Base-by-base conservation (phyloP, 2,888 invertebrate species). In the Orthosia gracilis region DNA sequence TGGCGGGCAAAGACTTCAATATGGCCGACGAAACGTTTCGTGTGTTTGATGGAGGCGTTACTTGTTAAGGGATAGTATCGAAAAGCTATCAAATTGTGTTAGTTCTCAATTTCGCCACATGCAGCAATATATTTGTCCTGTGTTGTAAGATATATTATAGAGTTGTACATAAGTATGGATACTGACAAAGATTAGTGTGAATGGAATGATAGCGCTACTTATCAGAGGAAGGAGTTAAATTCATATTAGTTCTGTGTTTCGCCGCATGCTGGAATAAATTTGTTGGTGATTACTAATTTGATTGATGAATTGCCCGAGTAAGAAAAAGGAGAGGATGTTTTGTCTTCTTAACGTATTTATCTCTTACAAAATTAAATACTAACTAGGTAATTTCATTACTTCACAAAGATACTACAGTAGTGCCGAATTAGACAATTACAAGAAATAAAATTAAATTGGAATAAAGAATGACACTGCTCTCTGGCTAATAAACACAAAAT, bases 21-120 rank as follows among this genome's bases (percentile, higher is more conserved):
- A n/a, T 26, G 26, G 18, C 21, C 2, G 69, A 67, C 54, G 18
- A 73, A 21, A 15, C 2, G 4, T 17, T 13, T n/a, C 23, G 11
- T 15, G 40, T 0, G 0, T 40, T 5, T 49, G 17, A 55, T 31
- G n/a, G 23, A 0, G n/a, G 69, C 47, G 69, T n/a, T 15, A 40
- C 31, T 12, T 1, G 49, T 2, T 18, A 40, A 40, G 23, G 3
- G n/a, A 21, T 23, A 0, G 3, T 52, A n/a, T 52, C 11, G n/a
- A 52, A 52, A 52, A 50, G 3, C 5, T 11, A 5, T 17, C 9
- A 17, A 50, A 40, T 50, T 26, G 47, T 21, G 3, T 54, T 31
- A 73, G 68, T 73, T 77, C 67, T 54, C 3, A 12, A 47, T 52
- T 76, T 65, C 3, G 15, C 45, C 66, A 3, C 45, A 45, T 18